phyloP scores from a whole-genome alignment of 2,888 invertebrate species.

The Rhimphoctona megacephalus region DNA sequence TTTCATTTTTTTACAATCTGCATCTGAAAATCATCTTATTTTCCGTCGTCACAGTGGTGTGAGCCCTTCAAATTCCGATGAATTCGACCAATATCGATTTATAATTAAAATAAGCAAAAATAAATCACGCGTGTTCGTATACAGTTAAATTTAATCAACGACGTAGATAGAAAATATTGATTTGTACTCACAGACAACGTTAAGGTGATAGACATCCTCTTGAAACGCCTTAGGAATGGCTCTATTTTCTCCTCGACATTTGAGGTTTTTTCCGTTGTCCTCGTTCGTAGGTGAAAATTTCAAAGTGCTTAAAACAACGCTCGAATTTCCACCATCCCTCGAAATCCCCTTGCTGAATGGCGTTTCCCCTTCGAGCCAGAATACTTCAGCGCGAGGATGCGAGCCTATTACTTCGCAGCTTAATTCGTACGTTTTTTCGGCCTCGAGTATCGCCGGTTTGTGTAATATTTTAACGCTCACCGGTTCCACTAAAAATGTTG shows the following conservation, averaged over 20 bases:
- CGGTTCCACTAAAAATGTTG: slow-evolving; percentile 91
- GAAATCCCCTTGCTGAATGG: slow-evolving; percentile 89
- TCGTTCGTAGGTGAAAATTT: slow-evolving; percentile 93
- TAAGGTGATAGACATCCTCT: slow-evolving; percentile 93
- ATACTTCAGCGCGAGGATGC: slow-evolving; percentile 93
- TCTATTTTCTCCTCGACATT: slow-evolving; percentile 94
- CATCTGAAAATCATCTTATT: not conserved
- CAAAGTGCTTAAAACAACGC: slow-evolving; percentile 91
- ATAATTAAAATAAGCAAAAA: not conserved
- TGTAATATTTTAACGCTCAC: slow-evolving; percentile 91
- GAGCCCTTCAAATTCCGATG: too few relatives aligned
- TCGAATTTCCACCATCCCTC: slow-evolving; percentile 86
- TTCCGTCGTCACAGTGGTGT: too few relatives aligned
- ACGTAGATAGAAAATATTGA: slow-evolving; percentile 6
- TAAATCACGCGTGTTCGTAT: not conserved
- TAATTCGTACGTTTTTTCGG: slow-evolving; percentile 92
- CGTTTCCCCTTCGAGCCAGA: slow-evolving; percentile 93
- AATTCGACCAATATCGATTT: not conserved
- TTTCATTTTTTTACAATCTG: too few relatives aligned
- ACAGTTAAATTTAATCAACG: not conserved
- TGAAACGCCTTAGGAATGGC: slow-evolving; percentile 90
- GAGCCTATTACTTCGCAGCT: slow-evolving; percentile 94
- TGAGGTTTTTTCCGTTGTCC: slow-evolving; percentile 93
- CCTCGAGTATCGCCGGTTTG: slow-evolving; percentile 92
- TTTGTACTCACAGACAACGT: slow-evolving; percentile 95